Conservation (phyloP, 2,888 invertebrate species). For the Polylopha cassiicola region DNA sequence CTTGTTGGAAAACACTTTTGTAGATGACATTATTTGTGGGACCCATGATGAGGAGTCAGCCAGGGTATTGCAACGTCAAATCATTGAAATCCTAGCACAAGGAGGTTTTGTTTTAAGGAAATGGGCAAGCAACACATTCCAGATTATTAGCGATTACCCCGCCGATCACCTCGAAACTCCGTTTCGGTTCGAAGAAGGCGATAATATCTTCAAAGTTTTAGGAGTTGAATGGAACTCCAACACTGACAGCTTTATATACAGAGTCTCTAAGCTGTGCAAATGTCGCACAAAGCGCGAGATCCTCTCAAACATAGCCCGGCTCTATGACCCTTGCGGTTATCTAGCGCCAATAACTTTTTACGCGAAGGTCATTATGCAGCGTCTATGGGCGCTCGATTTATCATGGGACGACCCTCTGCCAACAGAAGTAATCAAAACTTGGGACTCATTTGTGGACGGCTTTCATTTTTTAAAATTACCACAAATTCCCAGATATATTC, state of each 20-base stretch:
- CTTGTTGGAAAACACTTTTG: slow-evolving; percentile 15
- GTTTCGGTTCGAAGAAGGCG: slow-evolving; percentile 15
- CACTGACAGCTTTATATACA: slow-evolving; percentile 9
- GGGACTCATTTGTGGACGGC: neutral
- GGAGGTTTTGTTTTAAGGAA: slow-evolving; percentile 10
- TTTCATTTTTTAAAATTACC: neutral
- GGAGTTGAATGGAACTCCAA: slow-evolving; percentile 10
- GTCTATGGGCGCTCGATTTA: slow-evolving; percentile 1
- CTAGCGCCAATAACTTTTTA: slow-evolving; percentile 9
- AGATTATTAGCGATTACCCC: neutral
- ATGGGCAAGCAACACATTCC: slow-evolving; percentile 7
- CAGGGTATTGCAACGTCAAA: slow-evolving; percentile 1
- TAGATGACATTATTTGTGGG: slow-evolving; percentile 19
- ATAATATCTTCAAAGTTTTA: slow-evolving; percentile 12
- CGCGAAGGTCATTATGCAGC: slow-evolving; percentile 5
- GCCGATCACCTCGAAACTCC: slow-evolving; percentile 12
- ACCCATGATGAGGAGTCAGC: neutral
- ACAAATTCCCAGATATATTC: neutral
- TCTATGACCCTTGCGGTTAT: slow-evolving; percentile 12
- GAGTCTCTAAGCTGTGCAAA: neutral
- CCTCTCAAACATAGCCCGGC: slow-evolving; percentile 4
- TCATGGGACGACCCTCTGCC: slow-evolving; percentile 2
- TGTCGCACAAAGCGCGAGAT: slow-evolving; percentile 5
- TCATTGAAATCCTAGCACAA: slow-evolving; percentile 6
- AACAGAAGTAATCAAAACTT: neutral